Percentiles rank a stretch among this genome's conserved stretches.
Evolutionary conservation across 2,888 invertebrate species (phyloP).

Genomic region (Pemphredon lugubris): DNA sequence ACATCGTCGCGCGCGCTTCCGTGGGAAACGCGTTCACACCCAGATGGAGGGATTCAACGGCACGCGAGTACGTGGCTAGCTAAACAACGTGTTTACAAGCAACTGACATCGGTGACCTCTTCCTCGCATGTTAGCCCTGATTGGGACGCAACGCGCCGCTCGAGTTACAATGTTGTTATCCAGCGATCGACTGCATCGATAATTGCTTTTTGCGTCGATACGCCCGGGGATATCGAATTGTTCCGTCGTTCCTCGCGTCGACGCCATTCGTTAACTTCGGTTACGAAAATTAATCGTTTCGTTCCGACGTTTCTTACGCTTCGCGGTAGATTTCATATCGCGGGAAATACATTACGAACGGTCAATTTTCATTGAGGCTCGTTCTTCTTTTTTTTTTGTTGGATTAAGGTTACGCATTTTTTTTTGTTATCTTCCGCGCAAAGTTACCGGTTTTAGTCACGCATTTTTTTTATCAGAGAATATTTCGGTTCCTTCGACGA

Average conservation of each 20-base stretch:
- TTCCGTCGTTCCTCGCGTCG: not conserved
- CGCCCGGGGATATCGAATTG: not conserved
- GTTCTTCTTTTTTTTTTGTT: no score
- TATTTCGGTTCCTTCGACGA: no score
- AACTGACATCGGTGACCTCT: slow-evolving; percentile 65
- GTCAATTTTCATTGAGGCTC: no score
- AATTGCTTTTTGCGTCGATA: slow-evolving; percentile 64
- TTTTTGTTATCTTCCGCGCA: no score
- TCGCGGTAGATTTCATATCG: no score
- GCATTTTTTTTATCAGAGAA: no score
- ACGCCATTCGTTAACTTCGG: not conserved
- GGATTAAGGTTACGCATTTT: no score
- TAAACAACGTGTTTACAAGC: slow-evolving; percentile 68
- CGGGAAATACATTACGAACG: no score
- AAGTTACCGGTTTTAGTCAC: no score
- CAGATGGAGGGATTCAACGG: slow-evolving; percentile 31
- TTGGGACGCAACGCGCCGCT: slow-evolving; percentile 45
- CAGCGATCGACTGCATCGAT: slow-evolving; percentile 54
- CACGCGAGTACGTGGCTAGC: slow-evolving; percentile 44
- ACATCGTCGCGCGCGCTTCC: slow-evolving; percentile 32
- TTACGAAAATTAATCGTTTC: no score
- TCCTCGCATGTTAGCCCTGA: slow-evolving; percentile 55
- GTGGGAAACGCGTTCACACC: slow-evolving; percentile 34
- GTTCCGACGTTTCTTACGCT: no score
- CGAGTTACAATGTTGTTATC: slow-evolving; percentile 53